Conservation (phyloP, 2,113 vertebrate species). For the Struthidea cinerea region DNA sequence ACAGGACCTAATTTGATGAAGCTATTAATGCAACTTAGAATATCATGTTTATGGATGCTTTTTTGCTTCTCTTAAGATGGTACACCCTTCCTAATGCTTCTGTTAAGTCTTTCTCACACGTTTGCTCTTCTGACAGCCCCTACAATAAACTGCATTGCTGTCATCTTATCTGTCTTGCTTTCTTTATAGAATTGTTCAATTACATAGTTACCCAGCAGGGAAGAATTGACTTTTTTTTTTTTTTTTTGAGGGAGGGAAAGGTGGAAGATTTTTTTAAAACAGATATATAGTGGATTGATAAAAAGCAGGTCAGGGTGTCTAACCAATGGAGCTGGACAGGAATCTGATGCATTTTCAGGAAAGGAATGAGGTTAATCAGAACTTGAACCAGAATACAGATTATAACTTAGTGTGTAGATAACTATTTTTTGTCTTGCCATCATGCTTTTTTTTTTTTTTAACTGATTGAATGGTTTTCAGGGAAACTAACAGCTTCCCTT, state of each 20-base stretch:
- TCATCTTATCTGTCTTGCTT: background rate
- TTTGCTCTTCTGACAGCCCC: background rate
- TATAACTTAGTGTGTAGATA: background rate
- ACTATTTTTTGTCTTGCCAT: background rate
- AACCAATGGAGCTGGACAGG: background rate
- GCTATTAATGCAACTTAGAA: background rate
- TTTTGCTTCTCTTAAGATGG: background rate
- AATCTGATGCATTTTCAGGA: background rate
- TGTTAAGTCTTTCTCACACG: background rate
- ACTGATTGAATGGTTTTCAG: background rate
- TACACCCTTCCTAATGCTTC: background rate
- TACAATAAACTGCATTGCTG: background rate
- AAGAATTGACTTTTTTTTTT: background rate
- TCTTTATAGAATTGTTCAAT: background rate
- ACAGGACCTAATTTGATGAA: background rate
- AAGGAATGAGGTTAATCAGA: background rate
- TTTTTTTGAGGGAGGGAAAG: background rate
- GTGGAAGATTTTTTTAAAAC: background rate
- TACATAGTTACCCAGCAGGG: background rate
- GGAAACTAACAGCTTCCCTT: background rate
- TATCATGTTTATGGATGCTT: background rate
- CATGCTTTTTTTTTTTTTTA: background rate
- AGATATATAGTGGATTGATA: background rate
- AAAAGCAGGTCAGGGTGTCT: background rate
- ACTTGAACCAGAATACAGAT: background rate